phyloP scores from a whole-genome alignment of 2,888 invertebrate species.

The Sepioteuthis lessoniana region DNA sequence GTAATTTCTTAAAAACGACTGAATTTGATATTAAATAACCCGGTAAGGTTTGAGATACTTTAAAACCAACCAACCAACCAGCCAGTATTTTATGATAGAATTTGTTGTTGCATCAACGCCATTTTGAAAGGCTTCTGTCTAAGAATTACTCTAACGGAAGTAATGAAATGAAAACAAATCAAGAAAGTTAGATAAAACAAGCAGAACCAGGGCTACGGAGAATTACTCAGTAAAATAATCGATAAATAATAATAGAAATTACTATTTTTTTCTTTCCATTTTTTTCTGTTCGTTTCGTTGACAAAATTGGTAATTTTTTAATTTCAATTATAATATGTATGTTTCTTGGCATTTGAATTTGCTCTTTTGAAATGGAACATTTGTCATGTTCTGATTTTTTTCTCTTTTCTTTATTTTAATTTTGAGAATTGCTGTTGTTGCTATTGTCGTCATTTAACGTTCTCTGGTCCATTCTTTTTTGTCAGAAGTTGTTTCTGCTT shows the following conservation, averaged over 20 bases:
- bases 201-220: too few relatives aligned
- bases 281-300: background rate
- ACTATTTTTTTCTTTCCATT: background rate
- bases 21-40: too few relatives aligned
- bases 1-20: too few relatives aligned
- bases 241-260: background rate
- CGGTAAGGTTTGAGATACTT: too few relatives aligned
- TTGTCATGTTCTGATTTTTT: background rate
- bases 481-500: background rate
- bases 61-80: too few relatives aligned
- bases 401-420: background rate
- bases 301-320: background rate
- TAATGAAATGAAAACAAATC: too few relatives aligned
- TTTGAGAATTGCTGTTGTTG: background rate
- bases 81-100: too few relatives aligned
- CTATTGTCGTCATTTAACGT: background rate
- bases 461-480: background rate
- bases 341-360: background rate
- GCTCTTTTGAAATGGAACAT: background rate
- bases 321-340: constrained; percentile 33
- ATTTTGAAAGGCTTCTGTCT: too few relatives aligned
- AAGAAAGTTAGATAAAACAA: too few relatives aligned
- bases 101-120: too few relatives aligned
- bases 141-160: too few relatives aligned
- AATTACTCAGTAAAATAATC: too few relatives aligned